These are phyloP conservation scores for Pluvialis apricaria DNA, from an alignment of 2,113 vertebrate species.

Conservation along the genomic window DNA sequence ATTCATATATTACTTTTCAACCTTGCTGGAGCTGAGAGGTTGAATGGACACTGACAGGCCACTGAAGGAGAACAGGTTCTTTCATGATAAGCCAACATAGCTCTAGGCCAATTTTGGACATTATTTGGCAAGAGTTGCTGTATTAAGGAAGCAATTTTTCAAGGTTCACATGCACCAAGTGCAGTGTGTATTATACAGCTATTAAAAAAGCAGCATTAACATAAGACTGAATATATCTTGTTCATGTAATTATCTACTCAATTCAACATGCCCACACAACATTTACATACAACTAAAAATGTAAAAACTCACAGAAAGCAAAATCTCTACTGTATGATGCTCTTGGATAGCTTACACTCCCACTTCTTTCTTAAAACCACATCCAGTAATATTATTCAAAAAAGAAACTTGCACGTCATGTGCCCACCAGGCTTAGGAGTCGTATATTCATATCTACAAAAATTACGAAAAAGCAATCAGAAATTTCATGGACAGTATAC, in stretches of 20 bases:
- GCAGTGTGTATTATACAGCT: background rate
- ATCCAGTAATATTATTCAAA: background rate
- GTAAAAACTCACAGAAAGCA: background rate
- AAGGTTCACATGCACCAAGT: conserved; percentile 12
- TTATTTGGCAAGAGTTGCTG: background rate
- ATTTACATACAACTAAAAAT: background rate
- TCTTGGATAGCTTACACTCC: background rate
- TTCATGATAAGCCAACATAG: background rate
- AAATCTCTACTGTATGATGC: background rate
- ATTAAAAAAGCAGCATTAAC: conserved; percentile 18
- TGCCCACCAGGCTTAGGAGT: background rate
- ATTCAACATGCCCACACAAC: background rate
- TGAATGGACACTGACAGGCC: background rate
- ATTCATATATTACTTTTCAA: background rate
- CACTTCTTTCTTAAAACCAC: background rate
- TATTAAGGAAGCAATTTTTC: conserved; percentile 11
- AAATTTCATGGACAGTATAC: conserved; percentile 51
- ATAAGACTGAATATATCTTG: background rate
- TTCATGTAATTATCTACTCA: background rate
- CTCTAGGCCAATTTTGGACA: background rate
- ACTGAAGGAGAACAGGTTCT: background rate
- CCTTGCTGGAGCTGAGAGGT: background rate
- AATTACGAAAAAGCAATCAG: conserved; percentile 28
- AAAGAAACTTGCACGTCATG: background rate
- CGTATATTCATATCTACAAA: background rate